These are phyloP conservation scores for Lipophrys pholis DNA, from an alignment of 2,113 vertebrate genomes.

Conservation along the genomic window DNA sequence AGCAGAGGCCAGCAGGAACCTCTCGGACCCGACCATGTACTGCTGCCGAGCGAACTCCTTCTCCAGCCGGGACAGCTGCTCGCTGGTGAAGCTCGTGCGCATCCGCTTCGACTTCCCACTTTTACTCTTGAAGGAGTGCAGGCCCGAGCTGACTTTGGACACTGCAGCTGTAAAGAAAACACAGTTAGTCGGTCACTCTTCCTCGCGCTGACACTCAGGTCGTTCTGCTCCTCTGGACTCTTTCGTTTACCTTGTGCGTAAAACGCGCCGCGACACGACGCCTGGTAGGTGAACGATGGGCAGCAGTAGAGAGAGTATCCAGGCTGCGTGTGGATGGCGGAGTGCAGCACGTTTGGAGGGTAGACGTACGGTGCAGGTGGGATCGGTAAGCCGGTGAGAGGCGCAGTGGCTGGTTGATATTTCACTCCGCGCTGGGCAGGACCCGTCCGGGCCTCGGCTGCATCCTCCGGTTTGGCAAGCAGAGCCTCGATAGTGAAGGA, in stretches of 20 bases:
- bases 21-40: constrained; percentile 88
- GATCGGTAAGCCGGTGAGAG: constrained; percentile 52
- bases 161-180: constrained; percentile 70
- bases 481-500: constrained; percentile 86
- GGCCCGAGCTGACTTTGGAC: constrained; percentile 70
- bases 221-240: too few relatives aligned
- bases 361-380: constrained; percentile 62
- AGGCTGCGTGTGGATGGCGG: constrained; percentile 64
- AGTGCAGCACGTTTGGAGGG: constrained; percentile 68
- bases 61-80: constrained; percentile 88
- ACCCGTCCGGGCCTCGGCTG: constrained; percentile 34
- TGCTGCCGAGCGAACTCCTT: constrained; percentile 88
- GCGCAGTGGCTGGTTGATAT: constrained; percentile 30
- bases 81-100: constrained; percentile 88
- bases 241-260: constrained; percentile 81
- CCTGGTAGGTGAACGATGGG: constrained; percentile 76
- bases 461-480: constrained; percentile 76
- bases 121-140: constrained; percentile 79
- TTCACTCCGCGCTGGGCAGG: constrained; percentile 41
- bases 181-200: too few relatives aligned
- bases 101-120: constrained; percentile 84
- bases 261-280: constrained; percentile 74
- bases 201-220: too few relatives aligned
- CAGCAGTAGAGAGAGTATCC: constrained; percentile 81
- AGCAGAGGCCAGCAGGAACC: constrained; percentile 85